Base-by-base conservation (phyloP, 2,888 invertebrate species). In the Pemphredon lugubris region DNA sequence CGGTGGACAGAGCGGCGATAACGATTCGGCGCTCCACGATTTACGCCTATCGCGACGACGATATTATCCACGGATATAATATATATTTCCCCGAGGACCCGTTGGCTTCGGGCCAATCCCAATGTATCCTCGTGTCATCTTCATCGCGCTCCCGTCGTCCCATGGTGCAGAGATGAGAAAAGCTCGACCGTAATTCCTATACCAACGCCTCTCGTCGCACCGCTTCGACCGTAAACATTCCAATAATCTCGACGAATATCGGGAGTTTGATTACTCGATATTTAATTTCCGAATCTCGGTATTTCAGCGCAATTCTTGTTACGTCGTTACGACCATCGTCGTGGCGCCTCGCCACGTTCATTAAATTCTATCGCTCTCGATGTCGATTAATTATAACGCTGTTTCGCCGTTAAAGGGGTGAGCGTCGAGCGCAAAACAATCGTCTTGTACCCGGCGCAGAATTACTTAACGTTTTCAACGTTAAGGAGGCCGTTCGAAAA, bases 61-160 rank as follows among this genome's bases (percentile, higher is more conserved):
- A 42, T 32, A 42, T 68, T 60, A 50, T 20, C 7, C 9, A 16
- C 16, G 23, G 18, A 44, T 44, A 44, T 21, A 21, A 11, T 2
- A 57, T 61, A 53, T 65, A 75, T 73, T 69, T 50, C 59, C 51
- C 66, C 44, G 50, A 54, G 64, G 71, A 64, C 53, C 48, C 40
- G 53, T 67, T 75, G 75, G 75, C 66, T 2, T 5, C 11, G 0
- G 6, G 63, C 74, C 74, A 73, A 58, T 40, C 48, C 50, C 16
- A 73, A 65, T 75, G 64, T 60, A 57, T 68, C 60, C 32, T 30
- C 57, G 26, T 34, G 59, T 39, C 58, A 51, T 61, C 57, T 39
- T 58, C 32, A 20, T 63, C 48, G 50, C 57, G 26, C 40, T 50
- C 44, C 48, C 44, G 51, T 14, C 44, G 54, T 14, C 60, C 50